A percentile compares a stretch with the other conserved stretches of the same genome.
Conservation (phyloP, 2,113 vertebrate genomes). For the Caretta caretta region DNA sequence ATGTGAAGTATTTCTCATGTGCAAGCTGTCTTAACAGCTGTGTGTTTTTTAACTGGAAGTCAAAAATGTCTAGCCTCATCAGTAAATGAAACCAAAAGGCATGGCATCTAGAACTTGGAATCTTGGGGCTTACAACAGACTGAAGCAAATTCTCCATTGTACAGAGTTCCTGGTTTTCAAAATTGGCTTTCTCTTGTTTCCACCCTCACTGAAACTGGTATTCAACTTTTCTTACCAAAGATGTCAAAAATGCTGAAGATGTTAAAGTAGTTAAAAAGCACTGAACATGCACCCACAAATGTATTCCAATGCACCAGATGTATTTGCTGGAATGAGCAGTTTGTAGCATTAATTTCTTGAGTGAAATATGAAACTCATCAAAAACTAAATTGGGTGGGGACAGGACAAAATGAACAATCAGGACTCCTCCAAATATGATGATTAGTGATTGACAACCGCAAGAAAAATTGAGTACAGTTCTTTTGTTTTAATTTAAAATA, state of each 20-base stretch:
- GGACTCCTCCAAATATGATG: slow-evolving; percentile 28
- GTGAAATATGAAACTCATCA: background rate
- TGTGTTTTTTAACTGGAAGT: background rate
- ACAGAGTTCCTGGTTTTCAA: background rate
- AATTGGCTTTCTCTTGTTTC: background rate
- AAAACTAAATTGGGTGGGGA: background rate
- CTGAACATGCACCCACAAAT: background rate
- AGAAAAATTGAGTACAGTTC: background rate
- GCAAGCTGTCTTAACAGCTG: background rate
- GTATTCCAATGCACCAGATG: background rate
- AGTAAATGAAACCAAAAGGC: background rate
- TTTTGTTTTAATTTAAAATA: background rate
- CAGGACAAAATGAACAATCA: background rate
- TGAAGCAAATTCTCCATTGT: background rate
- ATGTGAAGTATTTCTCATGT: background rate
- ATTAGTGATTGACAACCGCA: slow-evolving; percentile 13
- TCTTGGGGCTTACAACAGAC: background rate
- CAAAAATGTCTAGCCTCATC: background rate
- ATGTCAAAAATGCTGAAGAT: background rate
- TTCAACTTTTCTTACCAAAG: background rate
- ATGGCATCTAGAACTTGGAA: background rate
- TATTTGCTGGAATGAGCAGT: background rate
- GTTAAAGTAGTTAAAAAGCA: background rate
- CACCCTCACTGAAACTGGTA: background rate
- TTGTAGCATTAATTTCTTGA: background rate